A percentile compares a stretch with the other conserved stretches of the same genome.
phyloP scores from a whole-genome alignment of 2,797 vertebrate genomes.

The Leucoraja ocellata region DNA sequence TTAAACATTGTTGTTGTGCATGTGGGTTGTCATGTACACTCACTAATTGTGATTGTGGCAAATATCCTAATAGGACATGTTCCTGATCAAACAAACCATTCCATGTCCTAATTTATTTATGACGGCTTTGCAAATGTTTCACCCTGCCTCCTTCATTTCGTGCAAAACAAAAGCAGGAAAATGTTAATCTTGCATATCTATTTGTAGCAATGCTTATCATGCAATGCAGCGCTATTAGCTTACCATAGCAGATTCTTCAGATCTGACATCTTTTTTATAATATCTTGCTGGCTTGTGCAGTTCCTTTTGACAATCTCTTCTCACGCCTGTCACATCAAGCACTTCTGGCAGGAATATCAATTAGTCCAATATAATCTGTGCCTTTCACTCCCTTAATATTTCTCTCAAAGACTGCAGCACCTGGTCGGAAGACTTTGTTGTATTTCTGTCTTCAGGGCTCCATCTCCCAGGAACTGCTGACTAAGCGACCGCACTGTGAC shows the following conservation, averaged over 20 bases:
- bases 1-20: too few species aligned
- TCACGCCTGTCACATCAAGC: neutral
- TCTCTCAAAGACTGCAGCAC: neutral
- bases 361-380: neutral
- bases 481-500: neutral
- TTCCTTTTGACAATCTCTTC: neutral
- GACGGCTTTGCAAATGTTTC: neutral
- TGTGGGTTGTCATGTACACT: too few species aligned
- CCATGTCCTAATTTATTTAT: too few species aligned
- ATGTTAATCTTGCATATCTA: neutral
- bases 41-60: too few species aligned
- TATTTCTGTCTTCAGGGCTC: neutral
- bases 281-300: neutral
- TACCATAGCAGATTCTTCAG: neutral
- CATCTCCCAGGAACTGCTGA: neutral
- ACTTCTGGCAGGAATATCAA: slow-evolving; percentile 4
- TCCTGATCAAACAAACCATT: too few species aligned
- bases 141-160: neutral
- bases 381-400: neutral
- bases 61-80: too few species aligned
- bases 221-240: neutral
- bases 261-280: neutral
- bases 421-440: neutral
- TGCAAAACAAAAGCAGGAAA: neutral
- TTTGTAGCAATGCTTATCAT: neutral